Conservation (phyloP, 2,797 vertebrate species). For the Manis crassicaudata region DNA sequence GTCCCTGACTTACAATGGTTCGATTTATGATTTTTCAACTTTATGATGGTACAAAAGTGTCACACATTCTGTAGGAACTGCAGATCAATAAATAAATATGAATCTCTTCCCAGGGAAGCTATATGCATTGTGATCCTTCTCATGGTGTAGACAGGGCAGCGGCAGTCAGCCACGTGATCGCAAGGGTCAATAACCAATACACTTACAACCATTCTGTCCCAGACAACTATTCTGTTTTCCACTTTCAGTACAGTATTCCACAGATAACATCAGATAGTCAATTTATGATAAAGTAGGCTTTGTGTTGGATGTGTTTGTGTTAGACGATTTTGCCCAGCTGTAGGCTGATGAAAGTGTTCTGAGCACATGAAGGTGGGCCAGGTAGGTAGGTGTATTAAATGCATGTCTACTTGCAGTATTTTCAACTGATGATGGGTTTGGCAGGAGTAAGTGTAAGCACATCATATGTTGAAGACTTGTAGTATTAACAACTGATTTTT, state of each 20-base stretch:
- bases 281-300: not conserved
- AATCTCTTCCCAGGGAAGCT: not conserved
- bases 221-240: not conserved
- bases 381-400: not conserved
- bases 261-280: not conserved
- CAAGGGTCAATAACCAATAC: not conserved
- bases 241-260: not conserved
- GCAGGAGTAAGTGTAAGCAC: not conserved
- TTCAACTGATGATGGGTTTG: not conserved
- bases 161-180: not conserved
- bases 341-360: not conserved
- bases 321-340: not conserved
- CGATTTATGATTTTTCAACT: not conserved
- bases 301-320: not conserved
- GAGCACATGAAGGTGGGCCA: not conserved
- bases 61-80: not conserved
- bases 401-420: not conserved
- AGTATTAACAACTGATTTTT: slow-evolving; percentile 54
- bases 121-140: not conserved
- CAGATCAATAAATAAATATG: not conserved
- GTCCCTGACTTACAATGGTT: not conserved
- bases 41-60: not conserved
- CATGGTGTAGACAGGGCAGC: not conserved
- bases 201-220: not conserved
- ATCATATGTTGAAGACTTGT: not conserved